Base-by-base conservation (phyloP, 2,888 invertebrate genomes). In the Thumatha senex region DNA sequence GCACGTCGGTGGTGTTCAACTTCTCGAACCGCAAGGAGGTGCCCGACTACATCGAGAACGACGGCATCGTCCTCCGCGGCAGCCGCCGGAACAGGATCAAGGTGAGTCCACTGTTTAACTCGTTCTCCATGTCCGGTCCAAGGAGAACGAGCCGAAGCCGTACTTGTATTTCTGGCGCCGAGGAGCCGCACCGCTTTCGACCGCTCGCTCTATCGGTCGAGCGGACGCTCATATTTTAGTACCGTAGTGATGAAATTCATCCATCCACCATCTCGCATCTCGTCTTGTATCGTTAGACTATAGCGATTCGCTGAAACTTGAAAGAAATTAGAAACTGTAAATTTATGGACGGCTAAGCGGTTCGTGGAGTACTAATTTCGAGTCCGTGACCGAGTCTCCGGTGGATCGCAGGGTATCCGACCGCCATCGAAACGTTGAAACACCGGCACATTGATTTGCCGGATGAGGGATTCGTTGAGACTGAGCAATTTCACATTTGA, bases 41-140 rank as follows among this genome's bases (percentile, higher is more conserved):
- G 74, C 97, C 97, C 45, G 96, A 97, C 92, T 97, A 98, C 87
- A 96, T 98, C 77, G 96, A 96, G 82, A 97, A 97, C 89, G 97
- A 97, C 92, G 96, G 96, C 67, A 93, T 95, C 81, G 93, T 95
- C 67, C 93, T 95, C 69, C 93, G 94, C 70, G 92, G 93, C 75
- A 92, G 92, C 74, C 93, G 93, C 67, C 92, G 94, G 55, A 94
- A 94, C 77, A 92, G 94, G 73, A 93, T 95, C 71, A 96, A 96
- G 95, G 96, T 96, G 74, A 94, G 94, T 76, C 36, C 7, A 2
- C 36, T 24, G 2, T 24, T 9, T 35, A n/a, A n/a, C n/a, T n/a
- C n/a, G n/a, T n/a, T n/a, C n/a, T n/a, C n/a, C n/a, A n/a, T n/a
- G n/a, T n/a, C n/a, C n/a, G n/a, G n/a, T n/a, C n/a, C n/a, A n/a